Evolutionary conservation across 2,888 invertebrate genomes (phyloP), one percentile per base, ranked within the genome.

Genomic region (Cyclophora punctaria): DNA sequence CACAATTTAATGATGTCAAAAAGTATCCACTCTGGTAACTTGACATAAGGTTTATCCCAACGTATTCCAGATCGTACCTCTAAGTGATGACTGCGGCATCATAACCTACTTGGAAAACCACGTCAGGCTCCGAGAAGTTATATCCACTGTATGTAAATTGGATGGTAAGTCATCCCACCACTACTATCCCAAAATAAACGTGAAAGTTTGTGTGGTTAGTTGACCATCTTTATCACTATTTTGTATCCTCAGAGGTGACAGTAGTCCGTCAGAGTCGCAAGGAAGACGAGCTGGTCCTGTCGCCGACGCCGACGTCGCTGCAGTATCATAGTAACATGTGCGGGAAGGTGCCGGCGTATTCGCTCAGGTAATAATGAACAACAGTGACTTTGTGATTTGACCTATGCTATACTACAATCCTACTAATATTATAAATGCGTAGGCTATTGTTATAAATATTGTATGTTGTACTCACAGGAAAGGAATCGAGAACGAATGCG

Each of bases 31-130:
- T 20, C 20, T 1, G 20, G 1, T 20, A 20, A 20, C 20, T 20
- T 1, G 20, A 20, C 20, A 20, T 20, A 20, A 20, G 20, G 20
- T 20, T 20, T 20, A 20, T 20, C 20, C 20, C 20, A n/a, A 6
- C 43, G 7, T 50, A 43, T 49, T 50, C 2, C 61, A 85, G 85
- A 82, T 85, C 37, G 80, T 77, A 0, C 72, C 73, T 0, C 40
- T 84, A 3, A 64, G 74, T 3, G 78, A 73, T 0, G 83, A 83
- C 37, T 74, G 79, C 7, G 83, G 74, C 0, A 63, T 86, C 0
- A 78, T 85, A 1, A 76, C 83, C 57, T 83, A 58, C 44, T 50
- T 86, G 4, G 83, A 84, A 46, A 71, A 74, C 4, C 71, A 78
- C 51, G 62, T 64, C 2, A 63, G 75, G 2, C 7, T 85, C 0